These are phyloP conservation scores for Carabus problematicus DNA, from an alignment of 2,888 invertebrate species.

Conservation along the genomic window DNA sequence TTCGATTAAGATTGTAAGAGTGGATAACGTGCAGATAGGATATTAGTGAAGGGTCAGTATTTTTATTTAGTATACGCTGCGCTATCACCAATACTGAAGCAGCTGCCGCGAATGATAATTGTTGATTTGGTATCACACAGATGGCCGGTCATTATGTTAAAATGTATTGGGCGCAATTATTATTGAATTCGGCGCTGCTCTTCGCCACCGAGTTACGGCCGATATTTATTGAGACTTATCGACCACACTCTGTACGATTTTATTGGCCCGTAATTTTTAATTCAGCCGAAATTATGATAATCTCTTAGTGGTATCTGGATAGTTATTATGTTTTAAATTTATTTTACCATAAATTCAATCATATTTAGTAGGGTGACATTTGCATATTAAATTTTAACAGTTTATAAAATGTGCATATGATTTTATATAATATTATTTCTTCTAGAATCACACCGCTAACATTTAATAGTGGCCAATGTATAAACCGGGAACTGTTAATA, in stretches of 20 bases:
- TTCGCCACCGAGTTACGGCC: constrained; percentile 5
- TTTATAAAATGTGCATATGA: neutral
- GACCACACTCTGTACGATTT: constrained; percentile 25
- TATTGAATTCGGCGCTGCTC: constrained; percentile 32
- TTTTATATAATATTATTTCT: neutral
- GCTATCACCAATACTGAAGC: constrained; percentile 52
- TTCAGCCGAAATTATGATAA: constrained; percentile 28
- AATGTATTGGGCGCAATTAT: constrained; percentile 31
- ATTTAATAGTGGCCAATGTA: neutral
- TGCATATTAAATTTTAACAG: constrained; percentile 1
- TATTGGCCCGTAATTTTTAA: constrained; percentile 39
- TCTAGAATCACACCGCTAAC: neutral
- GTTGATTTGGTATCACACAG: constrained; percentile 35
- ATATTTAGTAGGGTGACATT: neutral
- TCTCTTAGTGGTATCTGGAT: constrained; percentile 35
- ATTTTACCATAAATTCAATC: constrained; percentile 21
- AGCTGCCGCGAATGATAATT: constrained; percentile 29
- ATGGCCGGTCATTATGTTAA: constrained; percentile 29
- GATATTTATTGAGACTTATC: constrained; percentile 34
- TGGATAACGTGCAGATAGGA: too few species aligned
- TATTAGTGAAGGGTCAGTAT: too few species aligned
- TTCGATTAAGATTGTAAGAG: too few species aligned
- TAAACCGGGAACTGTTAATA: too few species aligned
- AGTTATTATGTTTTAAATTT: constrained; percentile 23
- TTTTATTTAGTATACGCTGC: constrained; percentile 58